These are phyloP conservation scores for Anguilla obscura DNA, from an alignment of 2,797 vertebrate genomes.

Conservation along the genomic window DNA sequence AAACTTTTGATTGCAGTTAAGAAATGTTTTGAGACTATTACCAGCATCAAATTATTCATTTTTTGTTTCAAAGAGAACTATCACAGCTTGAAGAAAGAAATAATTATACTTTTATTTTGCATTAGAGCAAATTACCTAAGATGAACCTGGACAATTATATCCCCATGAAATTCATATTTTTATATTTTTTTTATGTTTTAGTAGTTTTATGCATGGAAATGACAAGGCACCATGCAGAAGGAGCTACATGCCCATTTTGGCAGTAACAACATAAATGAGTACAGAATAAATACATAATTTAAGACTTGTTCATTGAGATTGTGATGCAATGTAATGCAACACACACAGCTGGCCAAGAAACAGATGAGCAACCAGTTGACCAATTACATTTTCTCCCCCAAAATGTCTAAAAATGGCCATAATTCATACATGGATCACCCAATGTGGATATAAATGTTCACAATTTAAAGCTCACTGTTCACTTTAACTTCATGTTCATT, in stretches of 20 bases:
- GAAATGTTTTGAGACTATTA: background rate
- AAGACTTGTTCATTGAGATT: too few relatives aligned
- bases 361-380: too few relatives aligned
- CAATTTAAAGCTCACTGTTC: too few relatives aligned
- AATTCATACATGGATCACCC: too few relatives aligned
- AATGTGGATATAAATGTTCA: too few relatives aligned
- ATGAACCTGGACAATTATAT: background rate
- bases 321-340: too few relatives aligned
- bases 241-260: background rate
- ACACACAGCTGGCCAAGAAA: too few relatives aligned
- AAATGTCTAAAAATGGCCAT: too few relatives aligned
- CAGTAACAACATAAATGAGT: too few relatives aligned
- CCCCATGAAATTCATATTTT: background rate
- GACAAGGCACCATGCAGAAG: background rate
- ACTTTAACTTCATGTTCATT: too few relatives aligned
- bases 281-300: too few relatives aligned
- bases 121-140: background rate
- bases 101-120: background rate
- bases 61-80: background rate
- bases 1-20: background rate
- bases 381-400: too few relatives aligned
- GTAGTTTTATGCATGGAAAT: background rate
- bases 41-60: background rate
- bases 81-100: slow-evolving; percentile 2
- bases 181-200: background rate